Base-by-base conservation (phyloP, 2,888 invertebrate species). In the Parelbella ahira region DNA sequence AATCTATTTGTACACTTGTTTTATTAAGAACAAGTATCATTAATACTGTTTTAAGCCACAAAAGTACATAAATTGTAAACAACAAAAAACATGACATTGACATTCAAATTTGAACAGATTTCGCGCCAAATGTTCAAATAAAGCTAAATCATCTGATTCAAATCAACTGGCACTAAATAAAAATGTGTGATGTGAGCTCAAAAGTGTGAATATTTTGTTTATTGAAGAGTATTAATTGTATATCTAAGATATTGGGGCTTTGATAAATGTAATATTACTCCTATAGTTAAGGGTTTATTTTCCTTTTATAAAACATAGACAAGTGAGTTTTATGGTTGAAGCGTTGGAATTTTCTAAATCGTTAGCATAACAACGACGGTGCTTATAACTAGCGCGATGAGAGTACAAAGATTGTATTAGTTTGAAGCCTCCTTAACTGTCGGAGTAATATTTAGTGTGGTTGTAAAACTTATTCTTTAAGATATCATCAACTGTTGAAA, bases 171-270 rank as follows among this genome's bases (percentile, higher is more conserved):
- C n/a, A n/a, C n/a, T n/a, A n/a, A n/a, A n/a, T n/a, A n/a, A n/a
- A n/a, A n/a, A n/a, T 37, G 47, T 44, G 44, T 47, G 47, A 41
- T 47, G 39, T 47, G 24, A 41, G 44, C 47, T 44, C 37, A 34
- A 9, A 12, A 9, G 13, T 12, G 13, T 13, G 20, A n/a, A n/a
- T n/a, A n/a, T n/a, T 28, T 2, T 28, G 7, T 27, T 28, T 28
- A 6, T 5, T 23, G 7, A 33, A 15, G 13, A 37, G 28, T 37
- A 37, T 37, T 37, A 28, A 7, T 37, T 28, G 28, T 27, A 28
- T 11, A n/a, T 21, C 5, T 41, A 34, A 41, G 27, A 11, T 34
- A 27, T 10, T 28, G 13, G 20, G 15, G 15, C n/a, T 21, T 20
- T 10, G 13, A 34, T 7, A 5, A 37, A 27, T 20, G 15, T 15